Base-by-base conservation (phyloP, 2,888 invertebrate genomes). In the Ichneumon xanthorius region DNA sequence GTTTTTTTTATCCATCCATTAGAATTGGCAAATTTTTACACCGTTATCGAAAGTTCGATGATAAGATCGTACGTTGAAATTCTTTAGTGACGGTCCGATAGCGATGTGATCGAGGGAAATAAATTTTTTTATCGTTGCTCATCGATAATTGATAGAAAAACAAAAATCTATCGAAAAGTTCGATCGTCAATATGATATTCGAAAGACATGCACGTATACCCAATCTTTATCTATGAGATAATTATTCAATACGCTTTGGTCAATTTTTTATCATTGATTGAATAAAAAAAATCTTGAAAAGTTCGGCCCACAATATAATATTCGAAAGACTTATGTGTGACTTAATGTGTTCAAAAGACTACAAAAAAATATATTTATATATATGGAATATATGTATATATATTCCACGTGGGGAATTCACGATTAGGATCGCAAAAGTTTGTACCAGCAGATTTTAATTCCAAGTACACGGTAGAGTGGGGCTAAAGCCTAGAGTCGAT, bases 401-500 rank as follows among this genome's bases (percentile, higher is more conserved):
- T 3, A 26, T 3, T 26, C 3, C 45, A 16, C 14, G 45, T 45
- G 45, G 16, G 4, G 45, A 48, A 48, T 4, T 48, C 3, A 0
- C 16, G 14, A 16, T 48, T 16, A 4, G 45, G 3, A 48, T 48
- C 45, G 16, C 45, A 48, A 16, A 48, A 48, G 45, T 14, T 48
- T 48, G 1, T 11, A 11, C 45, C 45, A 16, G 16, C 45, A 4
- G 45, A 48, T 58, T 26, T 58, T 58, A 22, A 14, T 58, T 58
- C 26, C 22, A 58, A 58, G 22, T 14, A 58, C 26, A 26, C 58
- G 26, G 0, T 26, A 58, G 26, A 58, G 58, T 4, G 55, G 22
- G n/a, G 33, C 19, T 22, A 70, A 9, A 48, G 16, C 45, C 45
- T 48, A 16, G 68, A 61, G 55, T 40, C 55, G 58, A 68, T 78